Evolutionary conservation across 1,140 invertebrate species (phyloP), one percentile per base, ranked within the genome.

Genomic region (Sycobia sp.): DNA sequence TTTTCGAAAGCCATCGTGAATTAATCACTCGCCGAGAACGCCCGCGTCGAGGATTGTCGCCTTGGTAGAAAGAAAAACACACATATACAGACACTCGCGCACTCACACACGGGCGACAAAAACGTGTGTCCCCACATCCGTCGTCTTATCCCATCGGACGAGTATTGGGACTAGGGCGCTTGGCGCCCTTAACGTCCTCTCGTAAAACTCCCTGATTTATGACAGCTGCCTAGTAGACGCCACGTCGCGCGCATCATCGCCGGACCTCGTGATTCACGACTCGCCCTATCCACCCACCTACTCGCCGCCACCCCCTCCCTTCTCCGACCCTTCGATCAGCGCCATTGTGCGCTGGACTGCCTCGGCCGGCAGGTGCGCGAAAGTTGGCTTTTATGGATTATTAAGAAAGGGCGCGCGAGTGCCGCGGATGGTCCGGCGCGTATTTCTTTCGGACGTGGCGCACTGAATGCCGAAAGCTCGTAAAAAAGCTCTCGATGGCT

Each of bases 191-290:
- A 46, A 59, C 39, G 34, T 29, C 20, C 29, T n/a, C 20, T 62
- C 59, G 59, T 62, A 62, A 62, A 62, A 62, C 5, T 13, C 41
- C 8, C 16, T 62, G 59, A 62, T 62, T 62, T 62, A 62, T 50
- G 59, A 62, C 3, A 1, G 29, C 20, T n/a, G 20, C 22, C 53
- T 54, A 46, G 46, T 46, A 62, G 23, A 29, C 39, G 34, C 4
- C 16, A 34, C 47, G 7, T 2, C 44, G 47, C 3, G 55, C 41
- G 3, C 36, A 51, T 60, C 57, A 60, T 60, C 57, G 47, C 36
- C 13, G 3, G 0, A 2, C 0, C 7, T 4, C 5, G 7, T 55
- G 38, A 41, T 41, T 55, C 23, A 41, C 38, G 36, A 43, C 7
- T 14, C 5, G 4, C 14, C 25, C 16, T 9, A 43, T 4, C 13